Base-by-base conservation (phyloP, 2,797 vertebrate species). In the Mastacembelus armatus region DNA sequence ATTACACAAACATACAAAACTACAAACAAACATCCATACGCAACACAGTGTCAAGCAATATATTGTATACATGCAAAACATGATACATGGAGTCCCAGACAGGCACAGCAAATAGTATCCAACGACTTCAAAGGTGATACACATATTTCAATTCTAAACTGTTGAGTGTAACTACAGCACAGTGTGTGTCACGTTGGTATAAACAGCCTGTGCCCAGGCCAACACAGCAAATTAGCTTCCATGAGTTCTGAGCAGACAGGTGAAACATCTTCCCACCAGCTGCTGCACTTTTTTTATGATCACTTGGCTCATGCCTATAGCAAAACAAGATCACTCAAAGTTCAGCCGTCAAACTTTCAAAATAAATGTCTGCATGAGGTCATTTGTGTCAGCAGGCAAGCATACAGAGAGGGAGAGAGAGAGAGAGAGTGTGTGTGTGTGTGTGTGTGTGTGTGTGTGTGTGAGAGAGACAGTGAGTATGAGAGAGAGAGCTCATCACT, bases 341-440 rank as follows among this genome's bases (percentile, higher is more conserved):
- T 91, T 91, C 87, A 92, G 85, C 89, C 74, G 80, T 90, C 89
- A 91, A 90, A 90, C 86, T 90, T 90, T 89, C 74, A 88, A 89
- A 91, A 89, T 88, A 88, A 89, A 90, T 89, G 85, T 87, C 80
- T 75, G 88, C 87, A 87, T 89, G 87, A 88, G 88, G 85, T 91
- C 86, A 91, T 91, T 91, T 89, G 84, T 89, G 88, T 89, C 75
- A 86, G 87, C 83, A 83, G 77, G 66, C 80, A 87, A 80, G 80
- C 68, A 27, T 59, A 57, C 42, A 70, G 60, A 51, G 54, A 60
- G 12, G 55, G 76, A 33, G 60, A 5, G 50, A 11, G 71, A 40
- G 66, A 15, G 66, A 52, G 66, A 40, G 58, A 43, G 57, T 42
- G 73, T 60, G 66, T 40, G 64, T 51, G 77, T 44, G 65, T 39